Conservation (phyloP, 2,113 vertebrate genomes). For the Nothobranchius furzeri region DNA sequence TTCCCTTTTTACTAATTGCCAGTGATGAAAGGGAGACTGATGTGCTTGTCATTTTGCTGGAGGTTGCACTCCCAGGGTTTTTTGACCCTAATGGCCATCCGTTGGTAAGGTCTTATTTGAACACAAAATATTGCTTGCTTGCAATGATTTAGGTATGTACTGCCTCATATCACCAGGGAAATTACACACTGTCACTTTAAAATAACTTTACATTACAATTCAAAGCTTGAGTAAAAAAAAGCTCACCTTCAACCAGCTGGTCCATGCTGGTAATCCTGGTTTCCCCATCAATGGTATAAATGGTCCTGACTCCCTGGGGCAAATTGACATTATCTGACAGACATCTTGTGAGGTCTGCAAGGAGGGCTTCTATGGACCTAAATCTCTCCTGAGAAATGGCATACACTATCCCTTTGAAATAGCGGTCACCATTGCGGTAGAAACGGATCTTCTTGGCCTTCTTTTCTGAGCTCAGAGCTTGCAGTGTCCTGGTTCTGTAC, state of each 20-base stretch:
- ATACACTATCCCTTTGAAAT: slow-evolving; percentile 98
- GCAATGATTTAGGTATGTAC: too few relatives aligned
- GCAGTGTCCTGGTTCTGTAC: slow-evolving; percentile 94
- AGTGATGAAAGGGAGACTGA: too few relatives aligned
- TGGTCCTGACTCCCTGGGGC: slow-evolving; percentile 94
- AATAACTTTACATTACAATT: too few relatives aligned
- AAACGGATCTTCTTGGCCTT: slow-evolving; percentile 98
- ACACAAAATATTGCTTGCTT: too few relatives aligned
- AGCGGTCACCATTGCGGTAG: slow-evolving; percentile 97
- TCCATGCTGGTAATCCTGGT: slow-evolving; percentile 90
- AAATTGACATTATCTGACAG: slow-evolving; percentile 97
- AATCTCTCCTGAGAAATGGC: slow-evolving; percentile 96
- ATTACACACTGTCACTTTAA: too few relatives aligned
- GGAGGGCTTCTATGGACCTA: slow-evolving; percentile 91
- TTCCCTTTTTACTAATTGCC: too few relatives aligned
- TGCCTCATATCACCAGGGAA: too few relatives aligned
- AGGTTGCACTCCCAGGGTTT: too few relatives aligned
- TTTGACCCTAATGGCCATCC: too few relatives aligned
- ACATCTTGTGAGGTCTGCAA: slow-evolving; percentile 94
- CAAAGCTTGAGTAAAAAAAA: too few relatives aligned
- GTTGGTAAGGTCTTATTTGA: too few relatives aligned
- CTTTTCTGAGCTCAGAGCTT: slow-evolving; percentile 93
- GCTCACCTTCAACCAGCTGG: slow-evolving; percentile 94
- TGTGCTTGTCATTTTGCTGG: too few relatives aligned
- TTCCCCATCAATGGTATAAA: slow-evolving; percentile 91